These are phyloP conservation scores for Polypedilum pembai DNA, from an alignment of 1,140 invertebrate species.

Conservation along the genomic window DNA sequence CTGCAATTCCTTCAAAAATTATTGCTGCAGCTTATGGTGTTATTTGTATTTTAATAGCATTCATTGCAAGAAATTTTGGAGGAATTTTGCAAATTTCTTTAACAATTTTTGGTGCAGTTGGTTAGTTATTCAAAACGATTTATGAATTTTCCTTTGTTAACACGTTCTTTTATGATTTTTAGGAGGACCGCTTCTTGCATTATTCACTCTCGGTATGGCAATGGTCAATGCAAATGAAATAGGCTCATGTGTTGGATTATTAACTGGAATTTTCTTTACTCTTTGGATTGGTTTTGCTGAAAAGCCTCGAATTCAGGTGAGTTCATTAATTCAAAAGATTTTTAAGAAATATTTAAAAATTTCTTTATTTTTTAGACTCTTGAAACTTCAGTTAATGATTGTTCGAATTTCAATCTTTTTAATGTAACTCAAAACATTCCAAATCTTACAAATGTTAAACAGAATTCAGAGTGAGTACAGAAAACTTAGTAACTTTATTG, in stretches of 20 bases:
- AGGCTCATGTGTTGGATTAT: constrained; percentile 60
- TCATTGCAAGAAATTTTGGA: constrained; percentile 58
- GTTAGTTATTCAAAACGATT: too few species aligned
- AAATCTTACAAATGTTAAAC: background rate
- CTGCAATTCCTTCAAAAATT: constrained; percentile 49
- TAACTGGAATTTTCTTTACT: constrained; percentile 58
- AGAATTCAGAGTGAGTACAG: background rate
- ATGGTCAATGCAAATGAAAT: constrained; percentile 34
- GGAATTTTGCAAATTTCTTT: constrained; percentile 65
- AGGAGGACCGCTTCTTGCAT: constrained; percentile 64
- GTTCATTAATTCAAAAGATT: background rate
- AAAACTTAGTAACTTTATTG: background rate
- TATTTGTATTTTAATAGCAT: constrained; percentile 62
- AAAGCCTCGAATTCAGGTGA: constrained; percentile 56
- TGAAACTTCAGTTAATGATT: background rate
- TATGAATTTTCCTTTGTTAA: too few species aligned
- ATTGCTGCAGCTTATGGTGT: constrained; percentile 60
- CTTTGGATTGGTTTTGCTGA: constrained; percentile 79
- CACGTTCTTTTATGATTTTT: too few species aligned
- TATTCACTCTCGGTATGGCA: constrained; percentile 73
- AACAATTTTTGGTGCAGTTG: constrained; percentile 73
- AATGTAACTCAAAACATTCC: background rate
- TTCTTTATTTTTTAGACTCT: background rate
- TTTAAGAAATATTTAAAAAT: background rate
- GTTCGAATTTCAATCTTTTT: background rate